A percentile compares a stretch with the other conserved stretches of the same genome.
Conservation (phyloP, 2,797 vertebrate genomes). For the Rhincodon typus region DNA sequence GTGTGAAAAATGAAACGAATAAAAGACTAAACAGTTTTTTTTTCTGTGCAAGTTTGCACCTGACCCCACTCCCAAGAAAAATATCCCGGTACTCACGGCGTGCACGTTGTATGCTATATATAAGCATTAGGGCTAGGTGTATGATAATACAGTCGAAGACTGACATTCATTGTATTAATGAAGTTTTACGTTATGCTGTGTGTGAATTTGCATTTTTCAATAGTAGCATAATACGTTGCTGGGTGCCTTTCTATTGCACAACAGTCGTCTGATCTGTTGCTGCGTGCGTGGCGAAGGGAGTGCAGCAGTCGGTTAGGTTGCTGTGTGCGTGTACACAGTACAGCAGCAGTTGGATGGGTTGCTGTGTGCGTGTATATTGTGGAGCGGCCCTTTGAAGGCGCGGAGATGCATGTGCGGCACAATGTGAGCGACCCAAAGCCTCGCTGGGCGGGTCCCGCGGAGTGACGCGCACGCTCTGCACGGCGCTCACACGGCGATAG, state of each 20-base stretch:
- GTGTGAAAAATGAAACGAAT: neutral
- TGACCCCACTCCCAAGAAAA: neutral
- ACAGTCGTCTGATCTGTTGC: conserved; percentile 18
- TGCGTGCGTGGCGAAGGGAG: conserved; percentile 3
- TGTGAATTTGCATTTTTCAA: conserved; percentile 10
- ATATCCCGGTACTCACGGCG: neutral
- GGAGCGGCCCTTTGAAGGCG: conserved; percentile 21
- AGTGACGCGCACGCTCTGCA: conserved; percentile 44
- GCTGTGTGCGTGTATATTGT: conserved; percentile 25
- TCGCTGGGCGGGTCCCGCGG: conserved; percentile 34
- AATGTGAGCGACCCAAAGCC: conserved; percentile 17
- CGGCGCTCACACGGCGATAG: conserved; percentile 59
- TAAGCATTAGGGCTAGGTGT: no score
- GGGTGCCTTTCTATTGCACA: conserved; percentile 9
- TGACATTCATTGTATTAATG: neutral
- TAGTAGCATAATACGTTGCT: neutral
- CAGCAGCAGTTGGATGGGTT: conserved; percentile 13
- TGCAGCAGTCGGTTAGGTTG: neutral
- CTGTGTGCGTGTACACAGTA: neutral
- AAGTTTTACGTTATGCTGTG: neutral
- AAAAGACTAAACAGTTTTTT: neutral
- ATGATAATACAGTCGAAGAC: neutral
- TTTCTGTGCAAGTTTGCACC: neutral
- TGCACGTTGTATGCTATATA: no score
- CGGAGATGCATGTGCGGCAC: neutral